A percentile compares a stretch with the other conserved stretches of the same genome.
Conservation (phyloP, 2,113 vertebrate species). For the Dolichotis patagonum region DNA sequence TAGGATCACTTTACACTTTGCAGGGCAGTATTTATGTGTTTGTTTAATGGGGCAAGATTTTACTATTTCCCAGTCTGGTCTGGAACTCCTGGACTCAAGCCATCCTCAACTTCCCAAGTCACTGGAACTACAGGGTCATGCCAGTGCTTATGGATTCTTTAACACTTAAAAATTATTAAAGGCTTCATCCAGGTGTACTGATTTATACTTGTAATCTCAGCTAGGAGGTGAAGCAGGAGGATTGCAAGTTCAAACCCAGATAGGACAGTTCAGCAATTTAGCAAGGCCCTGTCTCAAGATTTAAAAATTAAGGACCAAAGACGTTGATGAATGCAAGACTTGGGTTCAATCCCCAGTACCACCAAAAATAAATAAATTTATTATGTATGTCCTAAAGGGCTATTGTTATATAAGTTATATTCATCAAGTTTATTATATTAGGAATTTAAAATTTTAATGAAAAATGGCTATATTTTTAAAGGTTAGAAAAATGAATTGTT, state of each 20-base stretch:
- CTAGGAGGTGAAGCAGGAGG: neutral
- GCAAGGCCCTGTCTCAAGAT: neutral
- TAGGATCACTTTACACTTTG: neutral
- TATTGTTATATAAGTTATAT: neutral
- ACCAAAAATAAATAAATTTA: neutral
- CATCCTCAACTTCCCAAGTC: too few relatives aligned
- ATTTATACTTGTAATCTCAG: neutral
- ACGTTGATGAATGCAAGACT: neutral
- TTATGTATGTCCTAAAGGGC: neutral
- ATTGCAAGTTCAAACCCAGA: neutral
- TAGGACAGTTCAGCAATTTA: neutral
- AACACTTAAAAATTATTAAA: neutral
- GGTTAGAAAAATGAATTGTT: neutral
- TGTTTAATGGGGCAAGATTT: neutral
- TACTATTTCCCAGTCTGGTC: neutral
- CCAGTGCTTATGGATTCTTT: neutral
- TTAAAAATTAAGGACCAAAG: neutral
- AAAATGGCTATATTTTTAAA: neutral
- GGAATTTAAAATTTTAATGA: neutral
- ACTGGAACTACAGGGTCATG: too few relatives aligned
- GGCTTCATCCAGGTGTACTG: neutral
- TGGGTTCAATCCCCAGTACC: neutral
- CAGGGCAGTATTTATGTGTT: neutral
- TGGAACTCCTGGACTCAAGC: neutral
- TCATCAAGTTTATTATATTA: neutral